Conservation (phyloP, 1,140 invertebrate genomes). For the Drosophila bifasciata region DNA sequence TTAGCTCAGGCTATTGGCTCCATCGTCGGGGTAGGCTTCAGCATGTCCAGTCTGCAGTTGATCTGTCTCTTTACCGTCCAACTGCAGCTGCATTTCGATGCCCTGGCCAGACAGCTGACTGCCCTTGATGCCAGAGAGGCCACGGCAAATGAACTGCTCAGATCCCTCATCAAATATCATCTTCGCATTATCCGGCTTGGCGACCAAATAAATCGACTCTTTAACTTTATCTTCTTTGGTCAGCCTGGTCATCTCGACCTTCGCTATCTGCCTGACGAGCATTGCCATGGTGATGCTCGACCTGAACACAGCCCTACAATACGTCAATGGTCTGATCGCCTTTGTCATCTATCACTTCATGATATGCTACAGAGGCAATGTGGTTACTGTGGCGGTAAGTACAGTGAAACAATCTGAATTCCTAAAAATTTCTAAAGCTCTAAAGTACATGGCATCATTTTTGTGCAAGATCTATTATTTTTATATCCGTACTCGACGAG, state of each 20-base stretch:
- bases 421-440: too few relatives aligned
- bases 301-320: slow-evolving; percentile 46
- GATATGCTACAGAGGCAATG: slow-evolving; percentile 60
- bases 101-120: slow-evolving; percentile 38
- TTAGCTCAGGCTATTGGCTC: slow-evolving; percentile 50
- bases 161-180: slow-evolving; percentile 56
- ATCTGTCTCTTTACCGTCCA: slow-evolving; percentile 67
- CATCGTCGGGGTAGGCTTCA: slow-evolving; percentile 56
- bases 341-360: slow-evolving; percentile 54
- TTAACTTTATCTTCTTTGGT: slow-evolving; percentile 61
- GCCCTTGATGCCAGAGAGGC: slow-evolving; percentile 38
- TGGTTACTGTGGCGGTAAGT: slow-evolving; percentile 53
- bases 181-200: slow-evolving; percentile 41
- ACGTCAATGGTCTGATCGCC: slow-evolving; percentile 49
- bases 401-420: too few relatives aligned
- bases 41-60: slow-evolving; percentile 53
- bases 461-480: too few relatives aligned
- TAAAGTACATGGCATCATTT: too few relatives aligned
- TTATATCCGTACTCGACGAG: too few relatives aligned
- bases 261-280: slow-evolving; percentile 71
- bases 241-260: slow-evolving; percentile 60
- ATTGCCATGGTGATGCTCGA: slow-evolving; percentile 68
- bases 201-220: slow-evolving; percentile 48
- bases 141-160: slow-evolving; percentile 45
- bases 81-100: slow-evolving; percentile 71